Base-by-base conservation (phyloP, 1,140 invertebrate genomes). In the Zaprionus lachaisei region DNA sequence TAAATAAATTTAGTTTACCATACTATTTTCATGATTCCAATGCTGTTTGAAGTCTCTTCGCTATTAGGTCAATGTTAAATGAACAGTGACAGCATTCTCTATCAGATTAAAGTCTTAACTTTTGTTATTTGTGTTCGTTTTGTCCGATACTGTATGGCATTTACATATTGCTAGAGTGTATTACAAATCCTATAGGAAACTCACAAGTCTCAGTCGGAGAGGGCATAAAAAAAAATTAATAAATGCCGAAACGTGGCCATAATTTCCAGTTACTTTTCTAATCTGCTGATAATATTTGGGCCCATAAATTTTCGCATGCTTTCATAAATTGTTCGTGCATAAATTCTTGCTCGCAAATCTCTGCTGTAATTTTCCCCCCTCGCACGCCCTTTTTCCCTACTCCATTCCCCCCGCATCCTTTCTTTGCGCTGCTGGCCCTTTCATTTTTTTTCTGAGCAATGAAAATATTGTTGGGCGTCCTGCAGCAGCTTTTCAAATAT, bases 401-500 rank as follows among this genome's bases (percentile, higher is more conserved):
- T 12, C n/a, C 7, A 20, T 12, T n/a, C 6, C 15, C 14, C 38
- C 38, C 34, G 7, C 51, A 11, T 9, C 34, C 24, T 7, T 20
- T n/a, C 55, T 20, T 26, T 34, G 6, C 55, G 9, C 14, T 15
- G n/a, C 47, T 22, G 38, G 38, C 24, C 47, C 17, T 26, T 12
- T 31, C 17, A 6, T 54, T 65, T 12, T 31, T 54, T 47, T 80
- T 65, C 58, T 38, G 47, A 38, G 75, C 56, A 67, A 57, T 66
- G 65, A 66, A 80, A 79, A 80, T 80, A 69, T 80, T 79, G 73
- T 76, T 79, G 63, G 63, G 68, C 31, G 54, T 75, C 62, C 44
- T 66, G 72, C 79, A 79, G 79, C 79, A 80, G 77, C 80, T 80
- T 80, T 80, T 81, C 80, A 81, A 81, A 80, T 80, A 81, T 81